A percentile compares a stretch with the other conserved stretches of the same genome.
Conservation (phyloP, 2,113 vertebrate genomes). For the Cyprinodon brontotheroides region DNA sequence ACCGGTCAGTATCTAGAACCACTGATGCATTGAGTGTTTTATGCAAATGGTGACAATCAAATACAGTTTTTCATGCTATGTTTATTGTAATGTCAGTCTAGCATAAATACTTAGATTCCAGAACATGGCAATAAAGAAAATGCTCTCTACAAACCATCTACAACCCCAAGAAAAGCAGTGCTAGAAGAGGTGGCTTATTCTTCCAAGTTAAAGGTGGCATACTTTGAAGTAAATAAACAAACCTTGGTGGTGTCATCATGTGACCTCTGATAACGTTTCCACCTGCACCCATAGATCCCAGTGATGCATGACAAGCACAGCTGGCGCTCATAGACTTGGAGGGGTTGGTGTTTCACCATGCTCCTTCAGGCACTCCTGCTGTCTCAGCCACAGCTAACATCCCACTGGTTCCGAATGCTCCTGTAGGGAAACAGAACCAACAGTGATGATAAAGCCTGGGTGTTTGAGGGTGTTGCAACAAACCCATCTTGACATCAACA, state of each 20-base stretch:
- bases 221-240: neutral
- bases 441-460: neutral
- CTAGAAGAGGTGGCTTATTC: too few species aligned
- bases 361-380: slow-evolving; percentile 83
- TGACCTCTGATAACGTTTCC: slow-evolving; percentile 98
- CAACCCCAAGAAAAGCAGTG: too few species aligned
- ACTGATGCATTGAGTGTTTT: neutral
- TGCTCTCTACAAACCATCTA: too few species aligned
- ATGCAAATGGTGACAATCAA: neutral
- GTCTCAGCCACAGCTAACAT: slow-evolving; percentile 75
- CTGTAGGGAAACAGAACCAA: slow-evolving; percentile 58
- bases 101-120: too few species aligned
- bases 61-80: neutral
- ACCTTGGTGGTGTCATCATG: slow-evolving; percentile 96
- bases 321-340: slow-evolving; percentile 98
- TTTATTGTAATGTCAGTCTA: neutral
- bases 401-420: slow-evolving; percentile 82
- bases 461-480: neutral
- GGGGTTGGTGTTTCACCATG: slow-evolving; percentile 98
- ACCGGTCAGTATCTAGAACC: neutral
- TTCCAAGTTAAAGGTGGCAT: neutral
- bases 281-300: slow-evolving; percentile 97
- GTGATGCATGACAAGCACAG: slow-evolving; percentile 97
- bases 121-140: too few species aligned
- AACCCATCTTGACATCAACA: neutral